Conservation (phyloP, 2,113 vertebrate species). For the Petrocephalus zakoni region DNA sequence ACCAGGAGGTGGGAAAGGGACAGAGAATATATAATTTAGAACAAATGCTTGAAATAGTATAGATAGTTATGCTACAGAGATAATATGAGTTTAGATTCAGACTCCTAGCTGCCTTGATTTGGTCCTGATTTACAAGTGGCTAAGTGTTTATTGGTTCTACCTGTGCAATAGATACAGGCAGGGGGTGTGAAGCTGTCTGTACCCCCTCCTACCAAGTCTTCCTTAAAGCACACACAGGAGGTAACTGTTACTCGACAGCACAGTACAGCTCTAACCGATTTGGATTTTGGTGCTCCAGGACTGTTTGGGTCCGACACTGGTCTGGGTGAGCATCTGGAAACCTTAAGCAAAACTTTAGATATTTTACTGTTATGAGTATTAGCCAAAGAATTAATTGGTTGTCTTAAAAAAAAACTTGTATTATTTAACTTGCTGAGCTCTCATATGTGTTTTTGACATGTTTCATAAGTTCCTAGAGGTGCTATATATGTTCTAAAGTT, state of each 20-base stretch:
- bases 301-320: conserved; percentile 45
- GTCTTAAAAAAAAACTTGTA: background rate
- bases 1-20: too few species aligned
- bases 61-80: too few species aligned
- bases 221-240: conserved; percentile 25
- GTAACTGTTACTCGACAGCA: conserved; percentile 14
- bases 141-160: background rate
- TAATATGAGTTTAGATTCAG: too few species aligned
- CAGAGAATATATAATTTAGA: too few species aligned
- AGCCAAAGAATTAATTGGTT: too few species aligned
- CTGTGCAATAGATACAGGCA: conserved; percentile 52
- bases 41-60: too few species aligned
- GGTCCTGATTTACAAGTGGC: too few species aligned
- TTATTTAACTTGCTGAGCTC: too few species aligned
- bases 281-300: conserved; percentile 37
- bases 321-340: conserved; percentile 48
- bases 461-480: too few species aligned
- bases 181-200: conserved; percentile 39
- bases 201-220: conserved; percentile 5
- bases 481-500: too few species aligned
- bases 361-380: background rate
- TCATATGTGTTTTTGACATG: too few species aligned
- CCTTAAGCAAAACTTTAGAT: background rate
- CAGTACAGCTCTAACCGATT: background rate
- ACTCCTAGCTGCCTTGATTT: background rate